Base-by-base conservation (phyloP, 2,113 vertebrate species). In the Elephantulus edwardii region DNA sequence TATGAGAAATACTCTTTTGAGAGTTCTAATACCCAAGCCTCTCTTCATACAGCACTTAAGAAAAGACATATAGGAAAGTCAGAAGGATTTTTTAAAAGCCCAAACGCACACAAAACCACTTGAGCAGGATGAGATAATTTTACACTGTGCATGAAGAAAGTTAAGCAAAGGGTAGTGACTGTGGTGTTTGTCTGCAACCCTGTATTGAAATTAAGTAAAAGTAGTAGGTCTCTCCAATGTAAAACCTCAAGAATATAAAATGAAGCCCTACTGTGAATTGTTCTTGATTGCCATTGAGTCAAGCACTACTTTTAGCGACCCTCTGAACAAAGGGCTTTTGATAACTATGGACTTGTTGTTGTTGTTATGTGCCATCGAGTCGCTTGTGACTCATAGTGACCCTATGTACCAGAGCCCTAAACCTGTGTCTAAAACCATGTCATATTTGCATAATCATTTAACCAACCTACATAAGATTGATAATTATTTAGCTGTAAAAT, bases 191-290 rank as follows among this genome's bases (percentile, higher is more conserved):
- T 62, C 56, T 68, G 52, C 28, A 77, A 13, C 26, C 56, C 72
- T 93, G 4, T 75, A 50, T 22, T 81, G 11, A 76, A 72, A 92
- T 87, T 74, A 82, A 72, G 16, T 72, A 70, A 91, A 74, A 46
- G n/a, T 68, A 2, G 40, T 26, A 58, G 56, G 56, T 28, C 26
- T 76, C 79, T 30, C 74, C 68, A 60, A 0, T 19, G 76, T 88
- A 44, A 87, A 95, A 66, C 16, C 28, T 90, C 35, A 70, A 60
- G 24, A 64, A 24, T 89, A 28, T 64, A 84, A 64, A 89, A 56
- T 78, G 52, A 93, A 86, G 68, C 60, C 42, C 88, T 91, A 71
- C n/a, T 68, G 26, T 75, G 50, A 90, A 83, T 83, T 86, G n/a
- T n/a, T n/a, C n/a, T n/a, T n/a, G n/a, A n/a, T n/a, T n/a, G n/a